phyloP scores from a whole-genome alignment of 2,797 vertebrate species.

The Botia almorhae region DNA sequence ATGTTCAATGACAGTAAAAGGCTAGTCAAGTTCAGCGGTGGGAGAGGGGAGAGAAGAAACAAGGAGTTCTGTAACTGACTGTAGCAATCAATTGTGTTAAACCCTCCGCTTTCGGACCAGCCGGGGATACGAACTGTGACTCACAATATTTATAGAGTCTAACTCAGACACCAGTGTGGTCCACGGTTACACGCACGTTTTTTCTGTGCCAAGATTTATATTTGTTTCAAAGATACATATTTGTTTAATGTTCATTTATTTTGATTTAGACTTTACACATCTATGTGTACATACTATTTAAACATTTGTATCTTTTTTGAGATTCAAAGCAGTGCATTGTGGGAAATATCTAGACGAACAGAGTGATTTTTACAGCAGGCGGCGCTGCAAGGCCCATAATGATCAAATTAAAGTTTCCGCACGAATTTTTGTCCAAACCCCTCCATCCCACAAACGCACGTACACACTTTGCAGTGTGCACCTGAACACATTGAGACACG shows the following conservation, averaged over 20 bases:
- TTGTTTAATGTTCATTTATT: accelerated
- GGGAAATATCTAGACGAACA: constrained; percentile 17
- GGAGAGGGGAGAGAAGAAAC: constrained; percentile 65
- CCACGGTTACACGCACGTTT: neutral
- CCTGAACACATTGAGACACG: no score
- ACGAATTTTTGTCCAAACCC: no score
- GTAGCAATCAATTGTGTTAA: constrained; percentile 65
- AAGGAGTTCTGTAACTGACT: constrained; percentile 67
- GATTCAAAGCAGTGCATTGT: constrained; percentile 42
- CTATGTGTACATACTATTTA: accelerated
- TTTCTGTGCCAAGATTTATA: accelerated
- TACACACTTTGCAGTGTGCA: no score
- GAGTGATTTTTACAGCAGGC: no score
- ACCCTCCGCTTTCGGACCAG: constrained; percentile 66
- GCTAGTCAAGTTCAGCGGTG: constrained; percentile 65
- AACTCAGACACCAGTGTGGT: accelerated
- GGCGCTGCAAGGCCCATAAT: no score
- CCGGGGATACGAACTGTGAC: accelerated
- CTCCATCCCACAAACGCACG: no score
- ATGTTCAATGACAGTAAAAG: constrained; percentile 51
- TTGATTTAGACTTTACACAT: neutral
- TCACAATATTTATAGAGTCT: accelerated
- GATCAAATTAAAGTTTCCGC: neutral
- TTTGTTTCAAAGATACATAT: neutral
- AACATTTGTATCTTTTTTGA: neutral